Conservation (phyloP, 2,113 vertebrate species). For the Melospiza georgiana region DNA sequence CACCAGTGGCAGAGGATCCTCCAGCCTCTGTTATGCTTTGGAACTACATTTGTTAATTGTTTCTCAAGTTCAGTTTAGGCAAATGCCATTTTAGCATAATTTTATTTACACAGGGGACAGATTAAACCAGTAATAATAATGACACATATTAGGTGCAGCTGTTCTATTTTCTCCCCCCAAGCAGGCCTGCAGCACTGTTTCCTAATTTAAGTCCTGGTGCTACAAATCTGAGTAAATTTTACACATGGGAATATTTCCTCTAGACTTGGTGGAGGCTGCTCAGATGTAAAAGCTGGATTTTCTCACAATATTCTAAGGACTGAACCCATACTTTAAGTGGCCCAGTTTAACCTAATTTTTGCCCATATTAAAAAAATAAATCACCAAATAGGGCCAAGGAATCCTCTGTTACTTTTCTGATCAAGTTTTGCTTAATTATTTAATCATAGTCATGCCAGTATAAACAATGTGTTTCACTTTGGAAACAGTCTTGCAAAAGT, state of each 20-base stretch:
- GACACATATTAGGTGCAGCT: conserved; percentile 17
- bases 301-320: background rate
- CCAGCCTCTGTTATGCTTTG: background rate
- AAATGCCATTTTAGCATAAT: conserved; percentile 1
- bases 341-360: background rate
- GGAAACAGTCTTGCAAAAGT: background rate
- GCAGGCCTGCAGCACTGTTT: background rate
- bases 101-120: background rate
- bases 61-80: conserved; percentile 24
- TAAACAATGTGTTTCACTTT: background rate
- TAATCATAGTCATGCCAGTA: background rate
- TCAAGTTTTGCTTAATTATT: background rate
- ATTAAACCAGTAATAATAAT: conserved; percentile 18
- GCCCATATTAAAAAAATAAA: background rate
- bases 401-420: background rate
- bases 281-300: background rate
- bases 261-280: background rate
- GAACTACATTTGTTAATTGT: background rate
- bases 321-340: background rate
- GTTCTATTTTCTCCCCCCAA: background rate
- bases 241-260: background rate
- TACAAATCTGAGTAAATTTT: conserved; percentile 6
- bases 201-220: background rate
- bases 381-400: background rate
- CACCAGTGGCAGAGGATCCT: background rate